Conservation (phyloP, 2,797 vertebrate genomes). For the Austrolebias charrua region DNA sequence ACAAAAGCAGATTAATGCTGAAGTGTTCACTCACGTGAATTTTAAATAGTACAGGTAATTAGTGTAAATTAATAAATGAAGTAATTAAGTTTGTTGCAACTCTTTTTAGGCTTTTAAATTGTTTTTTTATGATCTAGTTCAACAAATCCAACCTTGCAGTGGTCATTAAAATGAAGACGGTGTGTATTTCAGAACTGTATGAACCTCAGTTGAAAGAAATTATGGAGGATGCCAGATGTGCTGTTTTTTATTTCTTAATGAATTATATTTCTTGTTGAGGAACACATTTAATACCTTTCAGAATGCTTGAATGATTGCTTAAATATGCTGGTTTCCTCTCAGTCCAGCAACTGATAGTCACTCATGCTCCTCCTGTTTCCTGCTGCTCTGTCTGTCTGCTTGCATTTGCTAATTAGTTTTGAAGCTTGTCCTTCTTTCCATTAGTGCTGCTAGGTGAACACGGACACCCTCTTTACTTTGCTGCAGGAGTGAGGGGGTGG, state of each 20-base stretch:
- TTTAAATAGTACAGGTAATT: too few relatives aligned
- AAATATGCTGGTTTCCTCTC: conserved; percentile 19
- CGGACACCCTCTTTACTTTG: conserved; percentile 18
- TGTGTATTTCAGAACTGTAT: background rate
- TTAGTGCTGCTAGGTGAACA: conserved; percentile 24
- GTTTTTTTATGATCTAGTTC: background rate
- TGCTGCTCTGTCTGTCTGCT: conserved; percentile 25
- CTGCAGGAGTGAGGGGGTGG: conserved; percentile 38
- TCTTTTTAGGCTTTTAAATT: background rate
- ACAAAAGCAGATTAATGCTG: conserved; percentile 10
- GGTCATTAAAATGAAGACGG: background rate
- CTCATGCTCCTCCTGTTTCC: conserved; percentile 13
- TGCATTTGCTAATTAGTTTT: conserved; percentile 53
- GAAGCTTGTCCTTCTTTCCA: conserved; percentile 40
- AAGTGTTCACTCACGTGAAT: background rate
- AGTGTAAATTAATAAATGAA: too few relatives aligned
- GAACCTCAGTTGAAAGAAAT: too few relatives aligned
- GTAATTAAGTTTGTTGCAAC: too few relatives aligned
- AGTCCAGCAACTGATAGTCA: conserved; percentile 6
- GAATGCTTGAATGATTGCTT: conserved; percentile 28
- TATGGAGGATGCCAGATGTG: too few relatives aligned
- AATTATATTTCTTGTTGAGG: conserved; percentile 24
- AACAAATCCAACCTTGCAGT: background rate
- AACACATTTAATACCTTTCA: conserved; percentile 25
- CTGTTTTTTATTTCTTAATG: conserved; percentile 5